These are phyloP conservation scores for Coccyzus lansbergi DNA, from an alignment of 2,797 vertebrate genomes.

Conservation along the genomic window DNA sequence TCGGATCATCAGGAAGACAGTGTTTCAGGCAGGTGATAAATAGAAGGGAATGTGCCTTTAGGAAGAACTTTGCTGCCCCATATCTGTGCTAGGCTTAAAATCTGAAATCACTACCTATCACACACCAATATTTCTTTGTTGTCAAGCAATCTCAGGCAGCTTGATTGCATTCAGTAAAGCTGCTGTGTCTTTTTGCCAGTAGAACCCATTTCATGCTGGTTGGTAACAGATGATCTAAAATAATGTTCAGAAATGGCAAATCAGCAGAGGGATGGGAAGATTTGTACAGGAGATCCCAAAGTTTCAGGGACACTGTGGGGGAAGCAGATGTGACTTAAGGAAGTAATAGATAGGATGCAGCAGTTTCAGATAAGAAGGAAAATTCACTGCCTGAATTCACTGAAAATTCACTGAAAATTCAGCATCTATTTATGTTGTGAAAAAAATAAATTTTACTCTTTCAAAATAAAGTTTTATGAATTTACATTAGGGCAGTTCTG, in stretches of 20 bases:
- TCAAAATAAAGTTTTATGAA: not conserved
- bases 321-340: not conserved
- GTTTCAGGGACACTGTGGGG: not conserved
- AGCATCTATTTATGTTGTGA: not conserved
- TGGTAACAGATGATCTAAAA: not conserved
- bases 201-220: conserved; percentile 28
- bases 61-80: not conserved
- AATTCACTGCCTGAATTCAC: not conserved
- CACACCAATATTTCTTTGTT: conserved; percentile 23
- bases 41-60: not conserved
- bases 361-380: not conserved
- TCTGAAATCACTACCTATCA: not conserved
- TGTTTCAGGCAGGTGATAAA: not conserved
- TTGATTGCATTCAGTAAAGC: not conserved
- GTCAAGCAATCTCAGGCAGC: not conserved
- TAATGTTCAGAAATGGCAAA: not conserved
- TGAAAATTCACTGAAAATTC: not conserved
- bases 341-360: not conserved
- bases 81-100: not conserved
- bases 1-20: fast-evolving
- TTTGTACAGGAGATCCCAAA: not conserved
- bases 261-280: not conserved
- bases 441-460: not conserved
- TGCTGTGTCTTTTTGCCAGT: not conserved
- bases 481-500: not conserved